Evolutionary conservation across 2,888 invertebrate genomes (phyloP).

Genomic region (Rapana venosa): DNA sequence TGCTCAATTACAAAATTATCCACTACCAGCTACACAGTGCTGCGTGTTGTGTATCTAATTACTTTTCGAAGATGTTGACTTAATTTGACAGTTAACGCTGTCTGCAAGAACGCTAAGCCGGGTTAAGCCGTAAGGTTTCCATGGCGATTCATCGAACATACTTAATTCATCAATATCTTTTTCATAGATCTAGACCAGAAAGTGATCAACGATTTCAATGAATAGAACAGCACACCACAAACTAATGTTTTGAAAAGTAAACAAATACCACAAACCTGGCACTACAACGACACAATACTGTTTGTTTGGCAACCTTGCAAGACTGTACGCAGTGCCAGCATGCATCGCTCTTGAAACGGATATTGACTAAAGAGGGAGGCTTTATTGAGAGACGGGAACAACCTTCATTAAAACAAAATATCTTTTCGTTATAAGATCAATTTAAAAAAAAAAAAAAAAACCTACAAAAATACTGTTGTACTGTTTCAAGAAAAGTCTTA

Average conservation of each 20-base stretch:
- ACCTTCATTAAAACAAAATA: not conserved
- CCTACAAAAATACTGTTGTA: no score
- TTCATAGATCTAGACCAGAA: no score
- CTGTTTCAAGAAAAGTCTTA: no score
- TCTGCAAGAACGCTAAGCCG: no score
- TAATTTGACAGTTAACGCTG: no score
- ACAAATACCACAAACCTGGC: not conserved
- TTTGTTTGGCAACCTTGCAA: not conserved
- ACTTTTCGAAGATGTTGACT: no score
- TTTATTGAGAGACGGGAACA: not conserved
- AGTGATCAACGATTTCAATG: not conserved
- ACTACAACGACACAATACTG: no score
- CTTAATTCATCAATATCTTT: no score
- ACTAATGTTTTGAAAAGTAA: not conserved
- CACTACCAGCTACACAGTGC: no score
- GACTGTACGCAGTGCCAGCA: not conserved
- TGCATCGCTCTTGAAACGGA: constrained; percentile 4
- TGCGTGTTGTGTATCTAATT: no score
- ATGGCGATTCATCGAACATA: constrained; percentile 3
- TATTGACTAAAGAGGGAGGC: constrained; percentile 8
- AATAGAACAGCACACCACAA: not conserved
- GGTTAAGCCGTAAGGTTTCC: constrained; percentile 9
- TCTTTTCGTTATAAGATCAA: not conserved
- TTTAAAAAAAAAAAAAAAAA: no score
- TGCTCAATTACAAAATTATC: no score